Percentiles rank a stretch among this genome's conserved stretches.
Conservation (phyloP, 2,797 vertebrate genomes). For the Denticeps clupeoides region DNA sequence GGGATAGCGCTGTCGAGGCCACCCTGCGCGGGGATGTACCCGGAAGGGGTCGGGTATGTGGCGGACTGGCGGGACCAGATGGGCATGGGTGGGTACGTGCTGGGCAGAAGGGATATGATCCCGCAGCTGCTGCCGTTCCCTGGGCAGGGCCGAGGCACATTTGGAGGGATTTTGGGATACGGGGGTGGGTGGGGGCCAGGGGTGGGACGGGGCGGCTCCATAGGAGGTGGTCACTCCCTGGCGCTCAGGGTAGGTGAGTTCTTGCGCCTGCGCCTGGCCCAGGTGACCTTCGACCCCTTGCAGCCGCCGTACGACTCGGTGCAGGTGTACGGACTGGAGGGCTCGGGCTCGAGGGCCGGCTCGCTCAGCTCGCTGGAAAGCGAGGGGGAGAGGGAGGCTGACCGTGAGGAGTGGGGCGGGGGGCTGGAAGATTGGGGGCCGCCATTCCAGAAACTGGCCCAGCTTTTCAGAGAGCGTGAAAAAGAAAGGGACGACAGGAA, state of each 20-base stretch:
- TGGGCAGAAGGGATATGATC: slow-evolving; percentile 70
- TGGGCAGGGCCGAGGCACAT: slow-evolving; percentile 46
- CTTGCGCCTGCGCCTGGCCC: slow-evolving; percentile 67
- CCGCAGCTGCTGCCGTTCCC: slow-evolving; percentile 63
- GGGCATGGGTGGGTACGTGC: slow-evolving; percentile 49
- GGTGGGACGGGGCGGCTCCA: too few relatives aligned
- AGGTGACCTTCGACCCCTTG: slow-evolving; percentile 75
- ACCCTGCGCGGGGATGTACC: slow-evolving; percentile 40
- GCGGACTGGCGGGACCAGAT: slow-evolving; percentile 61
- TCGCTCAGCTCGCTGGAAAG: slow-evolving; percentile 76
- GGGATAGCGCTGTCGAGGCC: slow-evolving; percentile 46
- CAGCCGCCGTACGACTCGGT: slow-evolving; percentile 84
- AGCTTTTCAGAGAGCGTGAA: slow-evolving; percentile 69
- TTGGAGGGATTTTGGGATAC: slow-evolving; percentile 52
- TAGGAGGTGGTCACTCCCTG: slow-evolving; percentile 51
- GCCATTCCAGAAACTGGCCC: slow-evolving; percentile 72
- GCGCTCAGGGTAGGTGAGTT: slow-evolving; percentile 74
- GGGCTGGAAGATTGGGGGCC: slow-evolving; percentile 81
- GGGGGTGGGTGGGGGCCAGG: slow-evolving; percentile 53
- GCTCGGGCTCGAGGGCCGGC: slow-evolving; percentile 76
- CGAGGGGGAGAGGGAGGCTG: slow-evolving; percentile 62
- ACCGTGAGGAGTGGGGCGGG: slow-evolving; percentile 62
- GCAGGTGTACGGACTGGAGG: slow-evolving; percentile 84
- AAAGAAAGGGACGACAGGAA: slow-evolving; percentile 48
- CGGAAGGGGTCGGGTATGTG: slow-evolving; percentile 49